These are phyloP conservation scores for Manacus vitellinus DNA, from an alignment of 2,113 vertebrate genomes.

Conservation along the genomic window DNA sequence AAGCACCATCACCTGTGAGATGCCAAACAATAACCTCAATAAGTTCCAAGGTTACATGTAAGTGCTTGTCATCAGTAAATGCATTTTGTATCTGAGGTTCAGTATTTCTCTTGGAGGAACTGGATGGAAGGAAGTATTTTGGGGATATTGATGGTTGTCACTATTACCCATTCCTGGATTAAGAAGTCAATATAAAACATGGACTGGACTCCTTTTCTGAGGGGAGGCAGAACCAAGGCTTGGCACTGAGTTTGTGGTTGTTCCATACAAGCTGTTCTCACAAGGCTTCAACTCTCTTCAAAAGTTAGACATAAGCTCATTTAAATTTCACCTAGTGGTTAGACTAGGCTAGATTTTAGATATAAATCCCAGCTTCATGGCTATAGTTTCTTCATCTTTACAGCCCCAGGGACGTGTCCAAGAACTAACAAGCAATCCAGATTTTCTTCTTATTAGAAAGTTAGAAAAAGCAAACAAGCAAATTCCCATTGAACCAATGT, in stretches of 20 bases:
- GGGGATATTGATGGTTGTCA: not conserved
- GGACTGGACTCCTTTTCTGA: not conserved
- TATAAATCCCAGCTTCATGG: not conserved
- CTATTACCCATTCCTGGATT: not conserved
- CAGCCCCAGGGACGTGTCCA: not conserved
- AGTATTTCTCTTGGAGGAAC: not conserved
- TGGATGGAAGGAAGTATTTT: not conserved
- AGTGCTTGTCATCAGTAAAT: conserved; percentile 47
- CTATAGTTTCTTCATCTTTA: not conserved
- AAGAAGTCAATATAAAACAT: not conserved
- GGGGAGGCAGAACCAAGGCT: not conserved
- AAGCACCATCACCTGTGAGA: conserved; percentile 85
- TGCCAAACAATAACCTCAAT: conserved; percentile 88
- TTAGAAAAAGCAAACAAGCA: not conserved
- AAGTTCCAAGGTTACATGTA: conserved; percentile 90
- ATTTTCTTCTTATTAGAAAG: not conserved
- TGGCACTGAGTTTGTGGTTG: not conserved
- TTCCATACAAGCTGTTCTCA: not conserved
- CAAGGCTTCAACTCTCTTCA: not conserved
- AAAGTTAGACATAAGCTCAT: not conserved
- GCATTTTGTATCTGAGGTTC: not conserved
- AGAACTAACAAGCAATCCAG: not conserved
- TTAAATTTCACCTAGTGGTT: not conserved
- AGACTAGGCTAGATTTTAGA: not conserved
- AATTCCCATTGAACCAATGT: not conserved